phyloP scores from a whole-genome alignment of 2,888 invertebrate genomes.

The Acronicta psi region DNA sequence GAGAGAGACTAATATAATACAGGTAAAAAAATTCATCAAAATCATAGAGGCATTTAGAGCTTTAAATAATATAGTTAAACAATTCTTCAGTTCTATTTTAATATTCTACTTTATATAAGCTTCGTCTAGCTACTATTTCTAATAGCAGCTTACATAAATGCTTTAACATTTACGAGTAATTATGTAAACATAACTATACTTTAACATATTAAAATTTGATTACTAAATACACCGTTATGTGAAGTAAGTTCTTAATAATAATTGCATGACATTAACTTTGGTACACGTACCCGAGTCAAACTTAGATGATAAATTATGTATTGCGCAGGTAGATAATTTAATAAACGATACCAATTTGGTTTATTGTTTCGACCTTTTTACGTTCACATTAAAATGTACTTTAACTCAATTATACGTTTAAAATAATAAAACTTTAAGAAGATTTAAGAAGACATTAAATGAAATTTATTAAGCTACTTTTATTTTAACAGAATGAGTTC shows the following conservation, averaged over 20 bases:
- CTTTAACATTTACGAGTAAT: no score
- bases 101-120: no score
- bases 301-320: conserved; percentile 31
- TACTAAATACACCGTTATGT: conserved; percentile 11
- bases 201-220: no score
- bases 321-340: conserved; percentile 8
- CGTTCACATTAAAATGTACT: conserved; percentile 13
- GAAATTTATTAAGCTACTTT: neutral
- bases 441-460: neutral
- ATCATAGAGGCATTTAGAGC: no score
- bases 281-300: conserved; percentile 3
- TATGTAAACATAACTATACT: no score
- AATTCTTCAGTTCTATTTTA: no score
- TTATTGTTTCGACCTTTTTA: conserved; percentile 38
- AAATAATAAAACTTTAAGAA: neutral
- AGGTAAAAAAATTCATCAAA: no score
- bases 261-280: conserved; percentile 23
- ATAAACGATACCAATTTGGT: conserved; percentile 31
- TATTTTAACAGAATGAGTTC: neutral
- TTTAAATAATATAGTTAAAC: no score
- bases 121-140: no score
- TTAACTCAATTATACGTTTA: conserved; percentile 3
- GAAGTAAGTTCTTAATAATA: conserved; percentile 13
- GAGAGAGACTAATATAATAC: no score
- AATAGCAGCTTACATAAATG: no score